phyloP scores from a whole-genome alignment of 2,797 vertebrate species.

The Okamejei kenojei region DNA sequence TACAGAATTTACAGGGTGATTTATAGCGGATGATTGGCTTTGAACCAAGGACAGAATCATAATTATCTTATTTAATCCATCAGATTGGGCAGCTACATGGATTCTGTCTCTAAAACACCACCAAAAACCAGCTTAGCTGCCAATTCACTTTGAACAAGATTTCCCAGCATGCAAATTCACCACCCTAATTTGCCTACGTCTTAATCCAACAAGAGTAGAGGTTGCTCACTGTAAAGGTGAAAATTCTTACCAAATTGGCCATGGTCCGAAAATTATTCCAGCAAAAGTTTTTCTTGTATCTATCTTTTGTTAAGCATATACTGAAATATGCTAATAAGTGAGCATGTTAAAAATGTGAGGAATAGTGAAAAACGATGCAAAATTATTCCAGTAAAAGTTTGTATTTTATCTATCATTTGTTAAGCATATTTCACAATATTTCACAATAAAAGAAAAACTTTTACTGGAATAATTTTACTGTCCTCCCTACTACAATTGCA shows the following conservation, averaged over 20 bases:
- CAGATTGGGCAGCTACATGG: not conserved
- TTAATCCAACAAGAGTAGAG: not conserved
- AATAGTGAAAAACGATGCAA: no score
- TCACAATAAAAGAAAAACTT: no score
- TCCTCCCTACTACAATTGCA: no score
- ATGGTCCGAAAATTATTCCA: not conserved
- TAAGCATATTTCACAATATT: no score
- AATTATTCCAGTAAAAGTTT: no score
- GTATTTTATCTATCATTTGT: no score
- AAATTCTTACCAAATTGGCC: no score
- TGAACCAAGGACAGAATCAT: not conserved
- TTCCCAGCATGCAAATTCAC: not conserved
- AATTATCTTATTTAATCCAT: constrained; percentile 5
- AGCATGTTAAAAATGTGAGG: no score
- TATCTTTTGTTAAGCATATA: not conserved
- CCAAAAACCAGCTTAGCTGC: not conserved
- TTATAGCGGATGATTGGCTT: not conserved
- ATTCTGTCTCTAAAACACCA: not conserved
- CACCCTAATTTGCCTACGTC: not conserved
- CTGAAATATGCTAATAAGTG: no score
- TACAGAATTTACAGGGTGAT: not conserved
- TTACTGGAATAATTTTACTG: no score
- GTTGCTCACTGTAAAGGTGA: no score
- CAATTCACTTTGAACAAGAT: not conserved
- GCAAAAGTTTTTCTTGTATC: not conserved